Evolutionary conservation across 2,797 vertebrate genomes (phyloP).

Genomic region (Coracias cyanogaster): DNA sequence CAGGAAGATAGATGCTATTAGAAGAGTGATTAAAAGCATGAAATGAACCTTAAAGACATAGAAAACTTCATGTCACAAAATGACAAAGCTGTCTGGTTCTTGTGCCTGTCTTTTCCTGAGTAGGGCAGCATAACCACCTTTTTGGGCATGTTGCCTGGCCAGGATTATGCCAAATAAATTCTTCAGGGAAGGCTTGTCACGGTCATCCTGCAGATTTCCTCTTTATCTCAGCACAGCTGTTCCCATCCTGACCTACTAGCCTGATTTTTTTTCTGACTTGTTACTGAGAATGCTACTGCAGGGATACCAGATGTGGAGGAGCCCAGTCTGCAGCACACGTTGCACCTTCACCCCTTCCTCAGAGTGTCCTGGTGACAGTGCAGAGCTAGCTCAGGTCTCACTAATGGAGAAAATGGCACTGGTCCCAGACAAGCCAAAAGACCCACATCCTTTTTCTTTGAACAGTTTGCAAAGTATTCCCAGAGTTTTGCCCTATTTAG

Average conservation of each 20-base stretch:
- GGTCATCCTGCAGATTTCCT: neutral
- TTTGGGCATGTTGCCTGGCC: neutral
- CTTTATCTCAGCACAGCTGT: neutral
- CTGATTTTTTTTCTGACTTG: conserved; percentile 5
- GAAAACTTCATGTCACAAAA: neutral
- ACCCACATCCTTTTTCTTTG: neutral
- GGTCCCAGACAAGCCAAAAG: neutral
- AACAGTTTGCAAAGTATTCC: neutral
- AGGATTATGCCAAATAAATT: conserved; percentile 7
- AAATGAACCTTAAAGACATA: neutral
- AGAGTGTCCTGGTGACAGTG: neutral
- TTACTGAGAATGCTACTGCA: neutral
- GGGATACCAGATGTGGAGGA: conserved; percentile 9
- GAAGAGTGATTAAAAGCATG: neutral
- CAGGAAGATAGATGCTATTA: neutral
- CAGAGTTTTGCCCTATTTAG: neutral
- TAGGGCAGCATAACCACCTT: neutral
- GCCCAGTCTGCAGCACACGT: neutral
- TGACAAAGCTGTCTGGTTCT: conserved; percentile 14
- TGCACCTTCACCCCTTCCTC: neutral
- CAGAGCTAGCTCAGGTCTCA: neutral
- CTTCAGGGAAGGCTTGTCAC: neutral
- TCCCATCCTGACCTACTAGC: conserved; percentile 34
- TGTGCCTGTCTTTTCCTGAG: neutral
- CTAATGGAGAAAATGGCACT: neutral